A percentile compares a stretch with the other conserved stretches of the same genome.
phyloP scores from a whole-genome alignment of 2,797 vertebrate genomes.

The Delichon dasypus region DNA sequence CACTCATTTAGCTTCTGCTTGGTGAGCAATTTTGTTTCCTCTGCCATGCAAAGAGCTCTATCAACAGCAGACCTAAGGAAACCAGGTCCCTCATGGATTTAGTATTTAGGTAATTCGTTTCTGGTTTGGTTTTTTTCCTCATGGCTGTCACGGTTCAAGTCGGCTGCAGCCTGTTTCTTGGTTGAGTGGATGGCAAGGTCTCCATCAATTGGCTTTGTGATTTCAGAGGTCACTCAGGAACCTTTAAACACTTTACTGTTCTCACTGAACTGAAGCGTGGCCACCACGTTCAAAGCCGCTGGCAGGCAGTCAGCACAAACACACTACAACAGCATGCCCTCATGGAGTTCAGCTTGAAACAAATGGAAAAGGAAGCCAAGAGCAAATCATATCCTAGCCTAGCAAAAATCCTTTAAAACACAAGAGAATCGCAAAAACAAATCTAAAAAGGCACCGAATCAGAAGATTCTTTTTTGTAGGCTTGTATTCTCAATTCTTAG shows the following conservation, averaged over 20 bases:
- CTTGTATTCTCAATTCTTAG: neutral
- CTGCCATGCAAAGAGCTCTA: neutral
- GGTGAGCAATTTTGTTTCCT: neutral
- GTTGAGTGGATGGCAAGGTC: neutral
- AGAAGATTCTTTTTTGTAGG: neutral
- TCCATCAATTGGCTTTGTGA: neutral
- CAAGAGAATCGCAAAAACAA: neutral
- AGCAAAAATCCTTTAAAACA: neutral
- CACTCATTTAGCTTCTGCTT: neutral
- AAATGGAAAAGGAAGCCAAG: neutral
- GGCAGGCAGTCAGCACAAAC: neutral
- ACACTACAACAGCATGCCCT: neutral
- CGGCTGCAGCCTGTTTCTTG: neutral
- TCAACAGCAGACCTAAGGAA: neutral
- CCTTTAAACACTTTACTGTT: neutral
- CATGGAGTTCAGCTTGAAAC: neutral
- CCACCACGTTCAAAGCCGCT: accelerated
- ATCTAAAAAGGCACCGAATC: neutral
- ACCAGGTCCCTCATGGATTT: neutral
- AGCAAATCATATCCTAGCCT: neutral
- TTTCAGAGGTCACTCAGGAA: neutral
- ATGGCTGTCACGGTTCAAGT: neutral
- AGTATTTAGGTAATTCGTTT: neutral
- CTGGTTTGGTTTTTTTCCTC: neutral
- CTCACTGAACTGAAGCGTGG: neutral